Conservation (phyloP, 1,140 invertebrate species). For the Philaenus spumarius region DNA sequence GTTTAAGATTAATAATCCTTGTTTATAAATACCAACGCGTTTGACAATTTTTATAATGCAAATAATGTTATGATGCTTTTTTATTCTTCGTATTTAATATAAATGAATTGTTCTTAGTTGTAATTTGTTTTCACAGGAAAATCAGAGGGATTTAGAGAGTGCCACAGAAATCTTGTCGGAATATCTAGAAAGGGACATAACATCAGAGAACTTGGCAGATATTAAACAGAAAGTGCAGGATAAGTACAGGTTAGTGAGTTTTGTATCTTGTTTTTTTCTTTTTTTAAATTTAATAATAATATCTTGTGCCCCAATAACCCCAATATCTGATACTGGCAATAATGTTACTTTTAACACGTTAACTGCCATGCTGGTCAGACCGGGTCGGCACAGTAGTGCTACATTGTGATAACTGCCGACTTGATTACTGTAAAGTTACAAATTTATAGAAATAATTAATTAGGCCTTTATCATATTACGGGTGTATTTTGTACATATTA, state of each 20-base stretch:
- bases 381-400: not conserved
- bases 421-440: not conserved
- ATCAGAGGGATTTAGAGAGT: slow-evolving; percentile 96
- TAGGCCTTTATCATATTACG: no score
- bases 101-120: no score
- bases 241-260: slow-evolving; percentile 85
- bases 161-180: slow-evolving; percentile 95
- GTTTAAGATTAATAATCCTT: no score
- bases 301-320: not conserved
- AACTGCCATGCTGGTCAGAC: not conserved
- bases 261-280: not conserved
- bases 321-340: not conserved
- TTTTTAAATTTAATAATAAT: not conserved
- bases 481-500: no score
- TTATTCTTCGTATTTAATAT: no score
- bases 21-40: no score
- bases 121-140: slow-evolving; percentile 59
- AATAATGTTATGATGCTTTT: no score
- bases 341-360: not conserved
- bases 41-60: no score
- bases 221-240: slow-evolving; percentile 99
- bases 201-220: slow-evolving; percentile 92
- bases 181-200: slow-evolving; percentile 97
- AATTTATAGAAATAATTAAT: no score
- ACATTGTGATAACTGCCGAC: not conserved